Conservation (phyloP, 2,113 vertebrate species). For the Amblyopsis rosae region DNA sequence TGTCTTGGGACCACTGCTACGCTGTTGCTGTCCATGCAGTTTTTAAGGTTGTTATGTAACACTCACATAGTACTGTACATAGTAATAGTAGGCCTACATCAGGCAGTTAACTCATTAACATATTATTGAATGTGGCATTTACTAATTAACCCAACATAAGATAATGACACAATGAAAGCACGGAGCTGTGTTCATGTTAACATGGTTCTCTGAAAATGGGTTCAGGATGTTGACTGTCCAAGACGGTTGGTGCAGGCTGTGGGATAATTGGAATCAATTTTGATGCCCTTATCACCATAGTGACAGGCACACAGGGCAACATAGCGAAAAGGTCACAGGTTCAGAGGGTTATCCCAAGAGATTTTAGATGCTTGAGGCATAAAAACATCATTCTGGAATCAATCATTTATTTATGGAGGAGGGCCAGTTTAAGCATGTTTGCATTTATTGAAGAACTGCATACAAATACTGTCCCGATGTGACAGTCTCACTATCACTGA, state of each 20-base stretch:
- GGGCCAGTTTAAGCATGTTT: neutral
- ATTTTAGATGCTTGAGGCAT: slow-evolving; percentile 25
- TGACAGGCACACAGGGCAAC: slow-evolving; percentile 46
- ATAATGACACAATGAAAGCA: neutral
- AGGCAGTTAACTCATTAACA: neutral
- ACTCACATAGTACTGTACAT: too few relatives aligned
- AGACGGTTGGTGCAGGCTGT: slow-evolving; percentile 16
- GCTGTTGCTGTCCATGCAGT: neutral
- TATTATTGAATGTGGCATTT: too few relatives aligned
- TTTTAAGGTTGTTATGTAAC: neutral
- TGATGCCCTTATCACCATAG: slow-evolving; percentile 41
- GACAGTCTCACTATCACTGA: too few relatives aligned
- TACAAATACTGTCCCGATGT: neutral
- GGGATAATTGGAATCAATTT: slow-evolving; percentile 57
- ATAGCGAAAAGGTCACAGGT: slow-evolving; percentile 56
- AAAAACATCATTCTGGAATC: slow-evolving; percentile 45
- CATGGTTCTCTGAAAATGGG: neutral
- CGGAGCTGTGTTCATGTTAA: neutral
- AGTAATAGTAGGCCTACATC: too few relatives aligned
- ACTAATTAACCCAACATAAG: neutral
- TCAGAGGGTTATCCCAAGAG: slow-evolving; percentile 6
- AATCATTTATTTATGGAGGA: slow-evolving; percentile 26
- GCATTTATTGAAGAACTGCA: neutral
- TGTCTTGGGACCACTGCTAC: neutral
- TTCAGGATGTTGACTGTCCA: neutral